A percentile compares a stretch with the other conserved stretches of the same genome.
phyloP scores from a whole-genome alignment of 2,113 vertebrate genomes.

The Zonotrichia leucophrys region DNA sequence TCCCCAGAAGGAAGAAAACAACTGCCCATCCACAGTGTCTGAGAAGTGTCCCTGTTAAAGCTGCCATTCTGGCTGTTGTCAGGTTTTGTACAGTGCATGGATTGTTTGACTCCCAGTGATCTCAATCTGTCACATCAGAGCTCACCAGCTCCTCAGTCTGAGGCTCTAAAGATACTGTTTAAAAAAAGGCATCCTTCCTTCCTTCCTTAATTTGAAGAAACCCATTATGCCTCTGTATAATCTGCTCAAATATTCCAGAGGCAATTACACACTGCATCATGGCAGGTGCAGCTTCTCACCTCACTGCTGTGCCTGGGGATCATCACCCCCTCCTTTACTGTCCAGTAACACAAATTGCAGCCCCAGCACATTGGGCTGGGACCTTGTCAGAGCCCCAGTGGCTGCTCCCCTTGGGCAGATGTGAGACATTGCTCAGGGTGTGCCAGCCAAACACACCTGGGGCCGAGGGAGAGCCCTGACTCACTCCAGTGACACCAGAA shows the following conservation, averaged over 20 bases:
- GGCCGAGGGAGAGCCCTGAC: neutral
- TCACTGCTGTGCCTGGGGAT: neutral
- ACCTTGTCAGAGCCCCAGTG: neutral
- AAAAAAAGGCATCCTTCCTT: neutral
- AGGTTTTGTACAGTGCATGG: neutral
- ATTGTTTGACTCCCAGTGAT: neutral
- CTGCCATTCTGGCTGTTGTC: neutral
- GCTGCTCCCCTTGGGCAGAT: neutral
- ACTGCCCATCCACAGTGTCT: neutral
- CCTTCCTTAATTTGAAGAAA: neutral
- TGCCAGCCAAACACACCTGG: rapidly evolving
- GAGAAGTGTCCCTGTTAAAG: neutral
- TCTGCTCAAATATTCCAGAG: neutral
- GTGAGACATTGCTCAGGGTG: neutral
- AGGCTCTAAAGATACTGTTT: neutral
- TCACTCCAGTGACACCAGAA: neutral
- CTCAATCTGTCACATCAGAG: slow-evolving; percentile 41
- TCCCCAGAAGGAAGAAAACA: neutral
- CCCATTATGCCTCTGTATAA: neutral
- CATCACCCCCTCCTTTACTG: neutral
- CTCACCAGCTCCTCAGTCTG: neutral
- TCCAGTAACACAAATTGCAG: neutral
- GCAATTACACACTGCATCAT: neutral
- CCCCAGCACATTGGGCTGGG: neutral
- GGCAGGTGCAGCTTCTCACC: neutral